Evolutionary conservation across 2,797 vertebrate genomes (phyloP), one percentile per base, ranked within the genome.

Genomic region (Ceyx erithaca): DNA sequence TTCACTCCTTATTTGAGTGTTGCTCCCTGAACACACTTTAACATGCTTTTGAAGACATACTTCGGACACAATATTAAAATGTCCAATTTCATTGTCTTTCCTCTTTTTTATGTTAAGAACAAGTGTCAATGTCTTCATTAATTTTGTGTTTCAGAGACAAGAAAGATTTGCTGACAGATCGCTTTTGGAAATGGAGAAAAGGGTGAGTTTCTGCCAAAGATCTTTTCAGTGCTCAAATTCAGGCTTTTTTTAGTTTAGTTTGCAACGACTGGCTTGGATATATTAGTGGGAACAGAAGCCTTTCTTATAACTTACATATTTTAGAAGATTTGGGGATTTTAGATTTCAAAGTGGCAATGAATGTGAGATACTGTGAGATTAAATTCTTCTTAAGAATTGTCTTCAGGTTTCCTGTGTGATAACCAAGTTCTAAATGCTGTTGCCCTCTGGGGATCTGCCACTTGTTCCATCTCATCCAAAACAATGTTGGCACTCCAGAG

Each of bases 171-270:
- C 99, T 87, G 99, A 99, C 97, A 98, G 99, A 96, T 99, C 99
- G 89, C 98, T 99, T 97, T 98, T 99, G 91, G 99, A 99, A 98
- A 99, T 99, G 98, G 99, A 99, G 98, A 99, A 99, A 99, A 99
- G 99, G 99, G 99, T 99, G 98, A 98, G 95, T 95, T 90, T 95
- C 67, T 69, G 52, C 55, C 71, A 92, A 61, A 80, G 21, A 72
- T 48, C 85, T 94, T 75, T 23, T 85, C 61, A 80, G 52, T 79
- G 30, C 12, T 94, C 35, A 25, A 70, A 1, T 79, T 59, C 66
- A 45, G 49, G 25, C 64, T 80, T 93, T 89, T 51, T 89, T 87
- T 40, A 37, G 37, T 76, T 93, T 83, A 68, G 89, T 92, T 90
- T 37, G 46, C 48, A 83, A 18, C 9, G 25, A 40, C 19, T 78